Conservation (phyloP, 2,113 vertebrate genomes). For the Coturnix japonica region DNA sequence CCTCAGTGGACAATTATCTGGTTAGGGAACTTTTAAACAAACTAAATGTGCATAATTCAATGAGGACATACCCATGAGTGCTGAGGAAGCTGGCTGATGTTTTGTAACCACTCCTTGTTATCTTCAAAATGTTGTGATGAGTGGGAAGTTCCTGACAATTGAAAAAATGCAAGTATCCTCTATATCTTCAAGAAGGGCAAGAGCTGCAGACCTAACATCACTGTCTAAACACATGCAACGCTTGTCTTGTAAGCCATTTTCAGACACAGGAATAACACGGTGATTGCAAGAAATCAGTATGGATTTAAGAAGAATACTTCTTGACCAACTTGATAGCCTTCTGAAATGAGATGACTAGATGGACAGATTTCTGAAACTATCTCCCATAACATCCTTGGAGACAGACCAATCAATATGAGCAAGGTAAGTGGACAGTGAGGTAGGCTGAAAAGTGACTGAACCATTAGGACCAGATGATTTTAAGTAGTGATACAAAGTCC, state of each 20-base stretch:
- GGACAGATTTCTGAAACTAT: neutral
- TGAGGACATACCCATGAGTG: neutral
- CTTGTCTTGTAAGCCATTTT: neutral
- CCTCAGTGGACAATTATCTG: neutral
- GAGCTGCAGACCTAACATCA: neutral
- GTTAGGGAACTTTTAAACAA: rapidly evolving
- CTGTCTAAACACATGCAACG: neutral
- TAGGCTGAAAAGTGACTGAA: neutral
- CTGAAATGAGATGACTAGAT: neutral
- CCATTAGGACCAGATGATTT: neutral
- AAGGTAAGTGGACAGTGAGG: neutral
- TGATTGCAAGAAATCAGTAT: neutral
- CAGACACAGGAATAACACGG: neutral
- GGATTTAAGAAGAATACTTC: neutral
- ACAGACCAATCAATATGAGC: neutral
- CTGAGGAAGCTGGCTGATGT: neutral
- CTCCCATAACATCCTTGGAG: neutral
- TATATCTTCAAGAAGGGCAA: neutral
- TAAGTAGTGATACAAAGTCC: neutral
- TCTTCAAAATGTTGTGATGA: neutral
- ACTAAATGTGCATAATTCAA: neutral
- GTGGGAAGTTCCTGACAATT: neutral
- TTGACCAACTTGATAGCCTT: neutral
- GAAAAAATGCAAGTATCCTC: neutral
- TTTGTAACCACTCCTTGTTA: neutral